Evolutionary conservation across 2,888 invertebrate species (phyloP).

Genomic region (Sericinus montela): DNA sequence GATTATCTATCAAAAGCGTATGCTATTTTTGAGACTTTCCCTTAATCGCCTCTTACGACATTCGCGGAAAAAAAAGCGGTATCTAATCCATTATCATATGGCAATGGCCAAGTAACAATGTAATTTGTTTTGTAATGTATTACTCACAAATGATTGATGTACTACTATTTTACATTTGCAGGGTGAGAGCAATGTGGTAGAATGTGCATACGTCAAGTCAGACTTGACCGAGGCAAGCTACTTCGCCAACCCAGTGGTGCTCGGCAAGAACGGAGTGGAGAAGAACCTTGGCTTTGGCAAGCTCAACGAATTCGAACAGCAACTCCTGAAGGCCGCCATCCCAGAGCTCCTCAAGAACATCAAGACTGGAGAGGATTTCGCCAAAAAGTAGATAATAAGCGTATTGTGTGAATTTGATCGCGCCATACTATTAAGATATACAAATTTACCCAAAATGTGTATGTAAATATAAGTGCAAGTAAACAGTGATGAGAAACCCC

Average conservation of each 20-base stretch:
- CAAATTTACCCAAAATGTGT: too few relatives aligned
- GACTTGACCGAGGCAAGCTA: conserved; percentile 93
- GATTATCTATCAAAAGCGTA: too few relatives aligned
- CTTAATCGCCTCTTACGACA: too few relatives aligned
- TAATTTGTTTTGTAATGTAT: too few relatives aligned
- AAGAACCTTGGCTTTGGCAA: conserved; percentile 96
- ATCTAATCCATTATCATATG: too few relatives aligned
- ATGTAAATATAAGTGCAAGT: too few relatives aligned
- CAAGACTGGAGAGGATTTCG: conserved; percentile 95
- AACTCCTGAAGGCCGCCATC: conserved; percentile 91
- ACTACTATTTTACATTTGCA: conserved; percentile 32
- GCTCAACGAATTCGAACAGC: conserved; percentile 88
- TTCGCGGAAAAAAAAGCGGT: too few relatives aligned
- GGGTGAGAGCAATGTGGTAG: conserved; percentile 92
- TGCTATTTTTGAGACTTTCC: too few relatives aligned
- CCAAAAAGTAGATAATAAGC: conserved; percentile 69
- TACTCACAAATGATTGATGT: not conserved
- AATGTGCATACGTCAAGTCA: conserved; percentile 95
- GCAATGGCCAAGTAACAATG: too few relatives aligned
- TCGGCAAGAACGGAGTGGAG: conserved; percentile 94
- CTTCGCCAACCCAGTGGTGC: conserved; percentile 94
- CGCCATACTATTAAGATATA: not conserved
- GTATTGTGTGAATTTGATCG: not conserved
- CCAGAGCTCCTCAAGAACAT: conserved; percentile 97
- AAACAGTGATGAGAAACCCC: too few relatives aligned